Conservation (phyloP, 2,797 vertebrate species). For the Lacerta viridis region DNA sequence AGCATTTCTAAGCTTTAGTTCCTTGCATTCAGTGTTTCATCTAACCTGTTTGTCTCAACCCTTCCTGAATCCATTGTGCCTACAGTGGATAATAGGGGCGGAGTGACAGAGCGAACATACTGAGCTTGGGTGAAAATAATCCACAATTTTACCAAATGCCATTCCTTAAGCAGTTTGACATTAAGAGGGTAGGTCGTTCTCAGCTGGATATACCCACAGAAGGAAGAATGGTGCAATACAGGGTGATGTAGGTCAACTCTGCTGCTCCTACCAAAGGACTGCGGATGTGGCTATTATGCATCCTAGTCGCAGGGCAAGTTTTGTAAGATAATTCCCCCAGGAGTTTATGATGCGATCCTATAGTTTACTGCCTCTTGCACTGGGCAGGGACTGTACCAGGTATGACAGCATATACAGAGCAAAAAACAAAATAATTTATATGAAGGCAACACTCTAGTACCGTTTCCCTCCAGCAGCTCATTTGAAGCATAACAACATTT, state of each 20-base stretch:
- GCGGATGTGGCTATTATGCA: neutral
- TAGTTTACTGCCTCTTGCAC: neutral
- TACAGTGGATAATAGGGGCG: conserved; percentile 31
- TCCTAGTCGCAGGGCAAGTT: neutral
- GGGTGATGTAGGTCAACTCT: neutral
- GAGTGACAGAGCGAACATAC: neutral
- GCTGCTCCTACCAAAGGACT: too few relatives aligned
- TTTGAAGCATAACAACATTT: neutral
- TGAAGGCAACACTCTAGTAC: neutral
- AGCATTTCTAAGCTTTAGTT: neutral
- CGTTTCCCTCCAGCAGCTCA: neutral
- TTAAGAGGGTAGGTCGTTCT: neutral
- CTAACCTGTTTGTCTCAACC: neutral
- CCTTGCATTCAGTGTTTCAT: neutral
- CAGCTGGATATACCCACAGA: neutral
- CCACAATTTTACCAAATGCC: neutral
- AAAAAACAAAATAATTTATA: neutral
- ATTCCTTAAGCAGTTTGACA: neutral
- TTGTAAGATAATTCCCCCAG: neutral
- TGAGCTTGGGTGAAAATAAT: conserved; percentile 1
- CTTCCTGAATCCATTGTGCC: conserved; percentile 7
- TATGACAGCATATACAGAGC: neutral
- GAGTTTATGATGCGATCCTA: neutral
- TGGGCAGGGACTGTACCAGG: too few relatives aligned
- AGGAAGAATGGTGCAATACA: neutral